Base-by-base conservation (phyloP, 2,888 invertebrate genomes). In the Rotaria sp. region DNA sequence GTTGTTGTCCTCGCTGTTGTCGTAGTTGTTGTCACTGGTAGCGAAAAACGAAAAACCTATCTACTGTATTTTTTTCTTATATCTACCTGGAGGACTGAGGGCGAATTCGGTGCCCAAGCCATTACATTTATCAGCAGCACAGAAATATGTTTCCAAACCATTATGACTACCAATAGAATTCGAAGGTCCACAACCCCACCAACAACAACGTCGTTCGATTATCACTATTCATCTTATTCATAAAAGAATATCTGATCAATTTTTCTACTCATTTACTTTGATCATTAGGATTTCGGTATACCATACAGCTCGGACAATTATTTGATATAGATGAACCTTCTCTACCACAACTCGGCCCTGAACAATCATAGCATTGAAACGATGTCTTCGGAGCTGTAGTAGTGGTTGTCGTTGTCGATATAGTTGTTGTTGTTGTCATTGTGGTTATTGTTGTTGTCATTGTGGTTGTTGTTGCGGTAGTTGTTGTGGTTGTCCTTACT, bases 141-240 rank as follows among this genome's bases (percentile, higher is more conserved):
- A 75, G 38, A 75, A 75, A 75, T 75, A 75, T 21, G 74, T 75
- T 75, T 35, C 38, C 1, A 35, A 18, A 10, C 74, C 74, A 75
- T 75, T 41, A 21, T 75, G 38, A 2, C 0, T 24, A 24, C 24
- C 21, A 21, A 75, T 21, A 10, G 38, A 11, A 38, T 41, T 41
- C 21, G 74, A 41, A 5, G 74, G 5, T 38, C 74, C 74, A 15
- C 74, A 75, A 21, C 24, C 24, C 74, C 74, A 75, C 38, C 41
- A 75, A 75, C 74, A 75, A 38, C 74, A 75, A 38, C 41, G 74
- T 38, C 74, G 35, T 75, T 75, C 74, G 38, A 75, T 75, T 75
- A 21, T 75, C 3, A 38, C 74, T 75, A 11, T 8, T 26, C 11
- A 13, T 26, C n/a, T 7, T 1, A n/a, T 59, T 30, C 11, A 10